Evolutionary conservation across 2,113 vertebrate species (phyloP).

Genomic region (Chaetops frenatus): DNA sequence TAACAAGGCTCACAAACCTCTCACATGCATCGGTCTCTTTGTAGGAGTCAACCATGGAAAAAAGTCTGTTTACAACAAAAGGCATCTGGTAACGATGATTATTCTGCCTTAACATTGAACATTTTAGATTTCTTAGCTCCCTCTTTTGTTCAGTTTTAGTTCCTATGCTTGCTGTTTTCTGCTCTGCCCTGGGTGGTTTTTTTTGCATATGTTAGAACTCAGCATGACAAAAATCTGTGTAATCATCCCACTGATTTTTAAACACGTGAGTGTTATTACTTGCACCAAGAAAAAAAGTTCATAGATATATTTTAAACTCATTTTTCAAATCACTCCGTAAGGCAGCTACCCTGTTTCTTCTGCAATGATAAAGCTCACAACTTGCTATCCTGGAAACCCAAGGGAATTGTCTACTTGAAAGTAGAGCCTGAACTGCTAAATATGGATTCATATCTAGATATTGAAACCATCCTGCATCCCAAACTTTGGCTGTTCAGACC

Average conservation of each 20-base stretch:
- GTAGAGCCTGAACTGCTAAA: slow-evolving; percentile 23
- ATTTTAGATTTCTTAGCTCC: slow-evolving; percentile 7
- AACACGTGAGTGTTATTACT: not conserved
- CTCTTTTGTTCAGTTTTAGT: slow-evolving; percentile 41
- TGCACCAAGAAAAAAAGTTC: not conserved
- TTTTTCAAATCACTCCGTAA: not conserved
- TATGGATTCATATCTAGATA: not conserved
- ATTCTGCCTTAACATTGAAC: not conserved
- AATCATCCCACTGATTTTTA: not conserved
- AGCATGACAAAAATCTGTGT: not conserved
- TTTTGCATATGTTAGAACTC: not conserved
- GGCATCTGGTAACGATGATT: not conserved
- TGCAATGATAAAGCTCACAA: not conserved
- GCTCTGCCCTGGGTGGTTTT: not conserved
- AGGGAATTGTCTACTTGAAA: slow-evolving; percentile 9
- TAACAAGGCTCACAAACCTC: not conserved
- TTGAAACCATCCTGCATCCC: not conserved
- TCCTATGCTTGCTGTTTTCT: not conserved
- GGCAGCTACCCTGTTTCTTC: not conserved
- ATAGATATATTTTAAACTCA: not conserved
- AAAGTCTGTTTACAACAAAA: slow-evolving; percentile 25
- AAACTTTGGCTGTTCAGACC: not conserved
- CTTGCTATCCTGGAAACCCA: not conserved
- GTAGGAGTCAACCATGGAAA: not conserved
- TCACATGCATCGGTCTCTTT: not conserved